These are phyloP conservation scores for Tenebrio molitor DNA, from an alignment of 1,140 invertebrate species.

Conservation along the genomic window DNA sequence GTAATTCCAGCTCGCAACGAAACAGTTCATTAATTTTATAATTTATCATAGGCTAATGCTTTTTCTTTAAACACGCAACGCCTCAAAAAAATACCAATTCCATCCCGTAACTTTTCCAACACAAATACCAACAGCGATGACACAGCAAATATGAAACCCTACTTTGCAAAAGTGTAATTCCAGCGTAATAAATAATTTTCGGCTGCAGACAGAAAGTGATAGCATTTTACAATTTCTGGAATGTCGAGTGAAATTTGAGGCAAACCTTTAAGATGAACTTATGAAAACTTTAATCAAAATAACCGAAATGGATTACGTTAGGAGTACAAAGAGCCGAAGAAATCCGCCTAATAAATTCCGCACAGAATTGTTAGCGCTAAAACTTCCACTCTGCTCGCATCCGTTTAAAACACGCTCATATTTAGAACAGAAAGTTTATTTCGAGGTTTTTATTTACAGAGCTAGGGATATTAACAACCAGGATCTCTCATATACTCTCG, in stretches of 20 bases:
- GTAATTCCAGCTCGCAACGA: conserved; percentile 24
- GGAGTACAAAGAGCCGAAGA: neutral
- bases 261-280: neutral
- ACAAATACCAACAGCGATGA: conserved; percentile 18
- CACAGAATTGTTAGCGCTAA: too few species aligned
- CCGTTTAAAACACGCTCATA: too few species aligned
- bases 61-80: conserved; percentile 45
- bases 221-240: neutral
- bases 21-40: conserved; percentile 46
- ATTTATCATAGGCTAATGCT: conserved; percentile 46
- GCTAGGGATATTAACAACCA: too few species aligned
- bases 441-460: too few species aligned
- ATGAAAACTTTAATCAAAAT: conserved; percentile 21
- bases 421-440: too few species aligned
- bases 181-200: conserved; percentile 40
- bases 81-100: conserved; percentile 11
- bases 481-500: too few species aligned
- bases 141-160: conserved; percentile 24
- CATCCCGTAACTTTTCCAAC: conserved; percentile 17
- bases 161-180: conserved; percentile 1
- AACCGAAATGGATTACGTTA: conserved; percentile 13
- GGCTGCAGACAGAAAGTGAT: neutral
- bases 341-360: too few species aligned
- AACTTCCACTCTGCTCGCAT: too few species aligned
- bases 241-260: conserved; percentile 1